Evolutionary conservation across 1,140 invertebrate species (phyloP), one percentile per base, ranked within the genome.

Genomic region (Cephus cinctus): DNA sequence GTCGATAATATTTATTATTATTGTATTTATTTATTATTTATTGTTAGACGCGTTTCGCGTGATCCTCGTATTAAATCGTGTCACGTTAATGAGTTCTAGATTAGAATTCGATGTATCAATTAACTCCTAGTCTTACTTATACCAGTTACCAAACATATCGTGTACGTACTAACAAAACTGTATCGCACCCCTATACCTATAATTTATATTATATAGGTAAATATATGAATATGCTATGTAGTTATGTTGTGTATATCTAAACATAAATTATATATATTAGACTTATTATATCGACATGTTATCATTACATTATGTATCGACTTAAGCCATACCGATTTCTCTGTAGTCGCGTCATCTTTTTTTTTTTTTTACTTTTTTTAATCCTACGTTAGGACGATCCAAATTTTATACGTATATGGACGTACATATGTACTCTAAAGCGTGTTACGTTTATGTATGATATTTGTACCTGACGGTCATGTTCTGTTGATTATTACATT

Each of bases 381-480:
- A 34, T 34, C 20, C 21, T 5, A 25, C 6, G 4, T 15, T 14
- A 5, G 20, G 35, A 44, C 19, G 14, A 44, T 50, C 31, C 31
- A 16, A 35, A 36, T 25, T 18, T 32, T 21, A 23, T 12, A 40
- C 14, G 12, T 32, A 48, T 31, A 32, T 48, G 15, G 18, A 30
- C 35, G 15, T 20, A 43, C n/a, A 12, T 21, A 48, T 15, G 16
- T 30, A 41, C 5, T 42, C 22, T 36, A 49, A n/a, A 32, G 14
- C 41, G 48, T 57, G 48, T 54, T 50, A 49, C 45, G 40, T 58
- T 53, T 58, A 52, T 43, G 49, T 56, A 54, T 43, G 43, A 56
- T 50, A 50, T 60, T 59, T 59, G 61, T 63, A 63, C 60, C 57
- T 57, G 61, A 63, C 47, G 60, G 59, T 62, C 50, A 56, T 45